These are phyloP conservation scores for Watsonalla binaria DNA, from an alignment of 2,888 invertebrate species.

Conservation along the genomic window DNA sequence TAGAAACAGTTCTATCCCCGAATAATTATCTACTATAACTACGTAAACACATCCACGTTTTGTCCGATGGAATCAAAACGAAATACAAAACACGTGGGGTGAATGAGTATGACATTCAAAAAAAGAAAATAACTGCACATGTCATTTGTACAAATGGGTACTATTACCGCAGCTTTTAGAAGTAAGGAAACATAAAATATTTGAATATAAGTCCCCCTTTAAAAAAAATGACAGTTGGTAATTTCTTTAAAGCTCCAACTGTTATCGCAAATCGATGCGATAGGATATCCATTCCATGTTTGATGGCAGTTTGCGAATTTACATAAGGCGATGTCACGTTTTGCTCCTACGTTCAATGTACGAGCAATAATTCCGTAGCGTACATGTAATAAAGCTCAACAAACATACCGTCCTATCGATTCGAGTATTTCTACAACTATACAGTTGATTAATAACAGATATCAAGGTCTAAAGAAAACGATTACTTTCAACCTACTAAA, in stretches of 20 bases:
- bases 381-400: neutral
- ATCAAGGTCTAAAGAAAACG: no score
- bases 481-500: no score
- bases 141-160: no score
- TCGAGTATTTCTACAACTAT: no score
- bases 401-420: neutral
- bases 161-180: no score
- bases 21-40: no score
- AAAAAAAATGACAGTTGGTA: neutral
- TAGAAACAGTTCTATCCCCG: neutral
- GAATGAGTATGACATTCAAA: no score
- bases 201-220: neutral
- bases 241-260: conserved; percentile 12
- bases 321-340: conserved; percentile 48
- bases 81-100: no score
- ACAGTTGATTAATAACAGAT: no score
- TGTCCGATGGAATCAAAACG: neutral
- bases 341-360: conserved; percentile 19
- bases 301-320: conserved; percentile 34
- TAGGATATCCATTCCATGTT: conserved; percentile 16
- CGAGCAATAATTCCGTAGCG: neutral
- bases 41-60: neutral
- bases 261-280: conserved; percentile 25
- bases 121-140: no score
- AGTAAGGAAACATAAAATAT: neutral